These are phyloP conservation scores for Montipora foliosa DNA, from an alignment of 64 coral and sea anemone genomes.

Conservation along the genomic window DNA sequence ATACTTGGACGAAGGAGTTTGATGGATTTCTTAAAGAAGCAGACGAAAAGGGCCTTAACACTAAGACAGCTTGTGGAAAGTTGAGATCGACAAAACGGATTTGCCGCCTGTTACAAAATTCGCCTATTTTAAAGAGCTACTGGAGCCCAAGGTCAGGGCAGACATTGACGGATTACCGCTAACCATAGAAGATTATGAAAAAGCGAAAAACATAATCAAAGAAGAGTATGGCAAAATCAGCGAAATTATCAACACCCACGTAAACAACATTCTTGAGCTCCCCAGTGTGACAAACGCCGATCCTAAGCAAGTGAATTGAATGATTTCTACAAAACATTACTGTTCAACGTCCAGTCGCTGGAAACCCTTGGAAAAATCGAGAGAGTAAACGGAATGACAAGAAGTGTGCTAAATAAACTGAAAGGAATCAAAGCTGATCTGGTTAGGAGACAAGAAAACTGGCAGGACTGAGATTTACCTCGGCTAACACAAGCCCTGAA, in stretches of 20 bases:
- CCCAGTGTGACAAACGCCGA: neutral
- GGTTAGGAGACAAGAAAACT: conserved; percentile 1
- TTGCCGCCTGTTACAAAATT: too few species aligned
- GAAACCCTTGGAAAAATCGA: neutral
- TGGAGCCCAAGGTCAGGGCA: too few species aligned
- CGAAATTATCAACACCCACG: too few species aligned
- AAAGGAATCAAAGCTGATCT: conserved; percentile 24
- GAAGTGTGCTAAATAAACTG: too few species aligned
- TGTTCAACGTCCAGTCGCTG: conserved; percentile 16
- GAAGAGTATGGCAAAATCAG: too few species aligned
- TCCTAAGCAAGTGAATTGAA: conserved; percentile 21
- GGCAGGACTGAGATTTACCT: conserved; percentile 27
- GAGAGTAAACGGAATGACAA: too few species aligned
- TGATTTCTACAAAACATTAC: conserved; percentile 9
- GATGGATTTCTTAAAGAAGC: conserved; percentile 1
- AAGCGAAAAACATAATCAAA: too few species aligned
- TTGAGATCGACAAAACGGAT: too few species aligned
- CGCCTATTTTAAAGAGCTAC: too few species aligned
- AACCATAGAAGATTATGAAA: too few species aligned
- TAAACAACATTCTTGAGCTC: too few species aligned
- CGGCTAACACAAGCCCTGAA: neutral
- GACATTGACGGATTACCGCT: too few species aligned
- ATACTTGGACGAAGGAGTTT: neutral
- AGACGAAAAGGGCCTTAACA: neutral
- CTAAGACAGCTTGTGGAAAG: neutral